Base-by-base conservation (phyloP, 2,888 invertebrate genomes). In the Microctonus aethiopoides region DNA sequence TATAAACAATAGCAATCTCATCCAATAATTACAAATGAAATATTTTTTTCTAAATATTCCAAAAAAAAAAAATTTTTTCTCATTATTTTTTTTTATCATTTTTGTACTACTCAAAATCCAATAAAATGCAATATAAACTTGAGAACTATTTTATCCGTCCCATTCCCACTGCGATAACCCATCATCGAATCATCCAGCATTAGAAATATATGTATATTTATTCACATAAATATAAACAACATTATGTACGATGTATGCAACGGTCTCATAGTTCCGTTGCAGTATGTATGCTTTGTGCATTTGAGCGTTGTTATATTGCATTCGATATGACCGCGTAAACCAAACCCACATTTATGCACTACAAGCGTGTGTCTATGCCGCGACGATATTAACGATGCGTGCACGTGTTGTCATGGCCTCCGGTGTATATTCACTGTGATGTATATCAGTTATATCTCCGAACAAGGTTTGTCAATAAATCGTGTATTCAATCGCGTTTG, bases 321-420 rank as follows among this genome's bases (percentile, higher is more conserved):
- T 65, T 70, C 65, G 51, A 57, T 39, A n/a, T 57, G 64, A 65
- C 24, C 54, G 64, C 64, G 59, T 65, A 70, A 70, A 66, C 69
- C 68, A 68, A 68, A 68, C 68, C 56, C 41, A 39, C n/a, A 39
- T 68, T 68, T 63, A 63, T 41, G 63, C 39, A 20, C 20, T 54
- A 41, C 56, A 52, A 56, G 41, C 68, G 41, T 26, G 39, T 39
- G 51, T 63, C 62, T n/a, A 24, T 10, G 46, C 13, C 29, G 20
- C 29, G 46, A 22, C n/a, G 46, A n/a, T 51, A 32, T 32, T 52
- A 52, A 52, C 51, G 54, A 52, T 65, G 56, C 56, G 29, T 26
- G 29, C 26, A 29, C 26, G 56, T 56, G 56, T 39, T 39, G 39
- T 56, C 26, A 29, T 56, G n/a, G 26, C 13, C 29, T 56, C 26